These are phyloP conservation scores for Tubulanus polymorphus DNA, from an alignment of 2,888 invertebrate species.

Conservation along the genomic window DNA sequence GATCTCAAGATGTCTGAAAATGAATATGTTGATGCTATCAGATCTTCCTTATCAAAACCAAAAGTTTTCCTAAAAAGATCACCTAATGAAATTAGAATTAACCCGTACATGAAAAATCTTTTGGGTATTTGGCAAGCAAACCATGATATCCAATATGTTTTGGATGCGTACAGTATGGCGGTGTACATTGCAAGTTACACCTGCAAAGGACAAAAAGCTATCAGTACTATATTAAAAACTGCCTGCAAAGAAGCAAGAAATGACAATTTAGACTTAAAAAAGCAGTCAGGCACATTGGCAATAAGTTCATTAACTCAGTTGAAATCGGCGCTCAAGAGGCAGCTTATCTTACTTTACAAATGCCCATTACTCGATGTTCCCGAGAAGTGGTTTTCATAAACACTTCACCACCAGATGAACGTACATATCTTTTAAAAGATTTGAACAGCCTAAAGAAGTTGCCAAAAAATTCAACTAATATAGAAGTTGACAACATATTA, in stretches of 20 bases:
- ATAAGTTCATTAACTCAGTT: neutral
- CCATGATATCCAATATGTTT: neutral
- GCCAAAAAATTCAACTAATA: neutral
- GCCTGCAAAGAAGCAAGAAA: neutral
- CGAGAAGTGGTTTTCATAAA: neutral
- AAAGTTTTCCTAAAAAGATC: conserved; percentile 20
- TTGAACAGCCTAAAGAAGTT: neutral
- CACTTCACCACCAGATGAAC: neutral
- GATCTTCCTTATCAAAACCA: conserved; percentile 11
- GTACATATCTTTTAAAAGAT: neutral
- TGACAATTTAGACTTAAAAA: neutral
- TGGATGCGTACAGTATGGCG: neutral
- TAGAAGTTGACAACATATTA: neutral
- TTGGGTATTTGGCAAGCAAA: neutral
- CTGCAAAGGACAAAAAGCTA: neutral
- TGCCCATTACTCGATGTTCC: neutral
- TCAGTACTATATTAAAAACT: neutral
- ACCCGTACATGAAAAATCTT: neutral
- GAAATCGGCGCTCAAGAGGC: neutral
- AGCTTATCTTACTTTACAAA: neutral
- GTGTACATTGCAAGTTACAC: neutral
- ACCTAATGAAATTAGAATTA: neutral
- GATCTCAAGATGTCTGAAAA: conserved; percentile 14
- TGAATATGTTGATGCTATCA: conserved; percentile 9
- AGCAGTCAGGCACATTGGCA: neutral